Base-by-base conservation (phyloP, 2,888 invertebrate species). In the Eubasilissa splendida region DNA sequence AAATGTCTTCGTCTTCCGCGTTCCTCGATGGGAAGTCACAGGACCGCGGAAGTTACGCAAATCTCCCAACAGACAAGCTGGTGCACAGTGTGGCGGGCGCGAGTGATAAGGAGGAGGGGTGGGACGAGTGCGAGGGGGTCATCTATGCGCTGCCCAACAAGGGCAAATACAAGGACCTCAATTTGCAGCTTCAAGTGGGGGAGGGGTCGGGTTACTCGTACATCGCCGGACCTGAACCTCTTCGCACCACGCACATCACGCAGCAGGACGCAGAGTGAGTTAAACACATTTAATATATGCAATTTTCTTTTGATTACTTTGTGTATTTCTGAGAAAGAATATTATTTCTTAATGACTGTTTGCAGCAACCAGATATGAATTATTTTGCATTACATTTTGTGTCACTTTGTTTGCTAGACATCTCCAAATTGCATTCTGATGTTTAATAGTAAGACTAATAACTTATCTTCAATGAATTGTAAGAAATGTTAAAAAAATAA, bases 111-210 rank as follows among this genome's bases (percentile, higher is more conserved):
- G 91, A 50, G 85, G 91, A 91, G 81, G 91, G 90, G 84, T 92
- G 92, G 87, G 92, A 92, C 33, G 92, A 91, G 80, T 90, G 90
- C 0, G 90, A 90, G 84, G 91, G 91, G 0, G 91, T 91, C 0
- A 91, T 91, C 12, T 91, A 91, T 84, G 91, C 91, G 9, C 85
- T 91, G 59, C 91, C 91, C 0, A 91, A 91, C 80, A 91, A 91
- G 82, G 91, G 91, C 4, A 90, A 90, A 81, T 91, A 90, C 74
- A 91, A 91, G 79, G 90, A 91, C 79, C 84, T 90, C 76, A 91
- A 91, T 81, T 85, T 91, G 0, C 90, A 90, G 80, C 80, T 91
- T 42, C 91, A 91, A 85, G 90, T 91, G 0, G 91, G 90, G 60
- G 90, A 90, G 77, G 90, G 90, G 0, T 89, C 90, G 0, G 87